Base-by-base conservation (phyloP, 2,113 vertebrate genomes). In the Salvelinus fontinalis region DNA sequence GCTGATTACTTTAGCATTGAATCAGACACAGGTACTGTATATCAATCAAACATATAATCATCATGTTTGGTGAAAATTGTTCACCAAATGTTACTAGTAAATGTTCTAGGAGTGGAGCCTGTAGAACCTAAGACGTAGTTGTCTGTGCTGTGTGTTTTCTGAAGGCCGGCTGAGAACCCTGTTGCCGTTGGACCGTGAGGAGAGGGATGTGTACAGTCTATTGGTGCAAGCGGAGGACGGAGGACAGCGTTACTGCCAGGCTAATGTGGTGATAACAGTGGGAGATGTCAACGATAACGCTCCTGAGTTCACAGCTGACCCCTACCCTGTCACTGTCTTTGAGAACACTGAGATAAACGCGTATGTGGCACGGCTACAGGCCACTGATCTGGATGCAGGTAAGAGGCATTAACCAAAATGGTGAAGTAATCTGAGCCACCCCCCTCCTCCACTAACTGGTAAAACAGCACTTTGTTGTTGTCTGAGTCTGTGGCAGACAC, bases 281-380 rank as follows among this genome's bases (percentile, higher is more conserved):
- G 94, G 93, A 79, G 95, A 96, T 20, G 91, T 95, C 79, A 96
- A 96, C 79, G 95, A 96, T 81, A 95, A 95, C 1, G 86, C 91
- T 18, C 95, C 95, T 0, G 91, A 92, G 34, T 96, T 96, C 80
- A 92, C 94, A 49, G 84, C 90, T n/a, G 94, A 95, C 70, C 88
- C 91, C 2, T 92, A 95, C 29, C 82, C 91, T 74, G 85, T 95
- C 44, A 94, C 94, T 0, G 94, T 96, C 8, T 95, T 93, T 84
- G 94, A 96, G 75, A 96, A 95, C 86, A 96, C 95, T 0, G 94
- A 95, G 69, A 90, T 93, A 1, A 92, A 93, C 70, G 94, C 95
- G 0, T 90, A 86, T 60, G 3, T 96, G 84, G 93, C 94, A 7
- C 91, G 93, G 74, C 92, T 95, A 16, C 94, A 96, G 82, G 95